These are phyloP conservation scores for Tolmerus cingulatus DNA, from an alignment of 2,888 invertebrate species.

Conservation along the genomic window DNA sequence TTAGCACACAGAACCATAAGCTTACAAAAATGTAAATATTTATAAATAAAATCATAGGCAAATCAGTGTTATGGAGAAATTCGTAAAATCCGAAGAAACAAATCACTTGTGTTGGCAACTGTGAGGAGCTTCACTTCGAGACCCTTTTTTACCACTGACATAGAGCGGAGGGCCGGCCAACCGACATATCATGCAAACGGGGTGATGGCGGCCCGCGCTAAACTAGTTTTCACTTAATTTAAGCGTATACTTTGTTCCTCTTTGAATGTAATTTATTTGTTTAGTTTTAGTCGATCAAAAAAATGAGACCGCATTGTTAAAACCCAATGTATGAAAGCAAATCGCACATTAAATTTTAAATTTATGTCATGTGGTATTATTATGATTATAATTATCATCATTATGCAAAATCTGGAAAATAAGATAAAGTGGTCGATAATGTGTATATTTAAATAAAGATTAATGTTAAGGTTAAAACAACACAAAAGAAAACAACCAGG, in stretches of 20 bases:
- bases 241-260: slow-evolving; percentile 24
- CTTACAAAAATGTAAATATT: slow-evolving; percentile 13
- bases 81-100: neutral
- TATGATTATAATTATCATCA: slow-evolving; percentile 6
- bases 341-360: slow-evolving; percentile 35
- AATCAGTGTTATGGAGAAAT: slow-evolving; percentile 17
- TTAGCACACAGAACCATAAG: neutral
- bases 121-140: neutral
- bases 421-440: slow-evolving; percentile 23
- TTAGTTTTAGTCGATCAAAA: slow-evolving; percentile 15
- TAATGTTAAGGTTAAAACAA: slow-evolving; percentile 11
- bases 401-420: slow-evolving; percentile 7
- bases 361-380: slow-evolving; percentile 38
- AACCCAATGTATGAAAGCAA: slow-evolving; percentile 13
- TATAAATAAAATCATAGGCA: slow-evolving; percentile 24
- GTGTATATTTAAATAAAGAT: slow-evolving; percentile 34
- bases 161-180: neutral
- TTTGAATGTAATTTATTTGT: slow-evolving; percentile 31
- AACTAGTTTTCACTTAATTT: neutral
- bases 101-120: neutral
- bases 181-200: neutral
- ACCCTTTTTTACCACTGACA: neutral
- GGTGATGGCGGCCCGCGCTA: neutral
- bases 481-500: slow-evolving; percentile 6
- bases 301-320: neutral